Percentiles rank a stretch among this genome's conserved stretches.
phyloP scores from a whole-genome alignment of 2,888 invertebrate genomes.

The Philopedon plagiatum region DNA sequence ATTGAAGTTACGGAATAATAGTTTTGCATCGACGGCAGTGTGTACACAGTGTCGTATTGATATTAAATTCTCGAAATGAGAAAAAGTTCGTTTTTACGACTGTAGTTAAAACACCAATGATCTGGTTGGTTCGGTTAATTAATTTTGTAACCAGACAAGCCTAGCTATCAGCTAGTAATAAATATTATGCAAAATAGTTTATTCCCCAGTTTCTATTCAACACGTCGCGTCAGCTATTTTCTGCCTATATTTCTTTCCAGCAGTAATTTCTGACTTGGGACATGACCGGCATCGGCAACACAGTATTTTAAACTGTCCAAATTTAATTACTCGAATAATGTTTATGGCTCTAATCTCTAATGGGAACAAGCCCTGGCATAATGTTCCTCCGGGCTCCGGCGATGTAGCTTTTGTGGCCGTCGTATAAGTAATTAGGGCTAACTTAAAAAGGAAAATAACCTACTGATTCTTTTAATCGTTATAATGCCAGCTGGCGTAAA shows the following conservation, averaged over 20 bases:
- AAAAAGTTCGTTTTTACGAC: too few relatives aligned
- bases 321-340: slow-evolving; percentile 7
- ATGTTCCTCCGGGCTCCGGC: background rate
- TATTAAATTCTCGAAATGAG: too few relatives aligned
- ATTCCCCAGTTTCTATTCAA: background rate
- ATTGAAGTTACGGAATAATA: background rate
- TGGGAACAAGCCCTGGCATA: background rate
- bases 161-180: too few relatives aligned
- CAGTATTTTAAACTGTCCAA: slow-evolving; percentile 1
- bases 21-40: too few relatives aligned
- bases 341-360: slow-evolving; percentile 2
- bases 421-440: background rate
- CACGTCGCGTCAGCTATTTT: background rate
- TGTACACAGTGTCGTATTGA: too few relatives aligned
- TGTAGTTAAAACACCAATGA: too few relatives aligned
- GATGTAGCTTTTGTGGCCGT: background rate
- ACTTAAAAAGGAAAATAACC: background rate
- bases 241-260: background rate
- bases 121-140: too few relatives aligned
- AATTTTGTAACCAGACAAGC: too few relatives aligned
- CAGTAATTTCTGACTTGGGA: background rate
- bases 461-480: too few relatives aligned
- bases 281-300: background rate
- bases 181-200: too few relatives aligned
- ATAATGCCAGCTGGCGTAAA: too few relatives aligned